Base-by-base conservation (phyloP, 2,113 vertebrate genomes). In the Syngnathus typhle region DNA sequence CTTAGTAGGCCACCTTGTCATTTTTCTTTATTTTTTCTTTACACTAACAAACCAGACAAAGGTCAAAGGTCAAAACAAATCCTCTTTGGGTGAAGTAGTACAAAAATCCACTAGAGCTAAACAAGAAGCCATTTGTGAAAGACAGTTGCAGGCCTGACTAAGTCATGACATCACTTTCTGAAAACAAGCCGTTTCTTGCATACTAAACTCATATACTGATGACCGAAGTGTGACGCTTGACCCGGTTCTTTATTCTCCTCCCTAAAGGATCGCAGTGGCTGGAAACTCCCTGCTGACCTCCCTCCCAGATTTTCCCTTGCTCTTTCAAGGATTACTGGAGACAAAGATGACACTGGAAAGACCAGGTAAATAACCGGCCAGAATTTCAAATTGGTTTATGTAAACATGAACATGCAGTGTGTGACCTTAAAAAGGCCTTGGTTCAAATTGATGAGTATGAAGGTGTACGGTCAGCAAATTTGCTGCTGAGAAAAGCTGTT, bases 261-360 rank as follows among this genome's bases (percentile, higher is more conserved):
- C 37, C 12, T 21, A 23, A 64, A 75, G 67, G 60, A 65, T 32
- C 70, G 77, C 69, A 75, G 78, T 76, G 83, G 80, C 66, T 64
- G 82, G 87, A 89, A 89, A 89, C 77, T 78, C 80, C 83, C 75
- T 70, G 68, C 71, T 89, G 88, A 86, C 81, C 62, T 21, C 38
- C 6, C 37, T 87, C 82, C 85, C 76, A 82, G 77, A 78, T 69
- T 70, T 72, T 67, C 72, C 70, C 71, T 69, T 32, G 60, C 62
- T 52, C 64, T 67, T 70, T 58, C 15, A 67, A 58, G 70, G 65
- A 68, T 37, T 12, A 75, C 43, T 59, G 2, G 18, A 68, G 70
- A 74, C 72, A 67, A 39, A 79, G 56, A 77, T 61, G 23, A 59
- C 38, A 43, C 69, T 1, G 59, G 68, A 73, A 10, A 10, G 49